Base-by-base conservation (phyloP, 2,797 vertebrate species). In the Gypaetus barbatus region DNA sequence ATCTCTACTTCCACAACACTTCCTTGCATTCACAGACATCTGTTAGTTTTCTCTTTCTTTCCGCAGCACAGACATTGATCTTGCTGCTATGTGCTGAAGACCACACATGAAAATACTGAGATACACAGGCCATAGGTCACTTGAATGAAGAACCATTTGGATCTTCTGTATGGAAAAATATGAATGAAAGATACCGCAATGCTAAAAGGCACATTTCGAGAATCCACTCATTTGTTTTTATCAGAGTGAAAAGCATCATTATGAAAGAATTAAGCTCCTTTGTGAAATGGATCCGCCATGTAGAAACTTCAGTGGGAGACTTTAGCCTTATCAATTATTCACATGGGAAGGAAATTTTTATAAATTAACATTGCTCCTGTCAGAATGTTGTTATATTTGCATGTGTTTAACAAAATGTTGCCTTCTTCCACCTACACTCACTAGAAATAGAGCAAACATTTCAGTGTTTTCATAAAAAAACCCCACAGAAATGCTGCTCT, bases 361-460 rank as follows among this genome's bases (percentile, higher is more conserved):
- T 41, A 93, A 95, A 94, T 89, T 84, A 89, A 60, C 93, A 73
- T 49, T 65, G 68, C 69, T 93, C 33, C 73, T 93, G 65, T 93
- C 89, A 87, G 86, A 88, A 81, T 73, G 56, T 83, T 96, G 73
- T 82, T 93, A 56, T 87, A 86, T 81, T 92, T 94, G 60, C 63
- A 83, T 39, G 63, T 46, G 44, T 89, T 93, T 71, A 91, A 94
- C 41, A 87, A 93, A 94, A 69, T 15, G 58, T 41, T 92, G 79
- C 81, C 87, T 95, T 91, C 66, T 92, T 60, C 88, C 78, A 94
- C 89, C 94, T 94, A 94, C 92, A 35, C 27, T 68, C 43, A 30
- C 71, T 65, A 87, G 78, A 94, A 93, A 92, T 25, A 91, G 49
- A 91, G 80, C 78, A 89, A 94, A 93, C 60, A 78, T 87, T 95